Conservation (phyloP, 2,888 invertebrate genomes). For the Diarsia brunnea region DNA sequence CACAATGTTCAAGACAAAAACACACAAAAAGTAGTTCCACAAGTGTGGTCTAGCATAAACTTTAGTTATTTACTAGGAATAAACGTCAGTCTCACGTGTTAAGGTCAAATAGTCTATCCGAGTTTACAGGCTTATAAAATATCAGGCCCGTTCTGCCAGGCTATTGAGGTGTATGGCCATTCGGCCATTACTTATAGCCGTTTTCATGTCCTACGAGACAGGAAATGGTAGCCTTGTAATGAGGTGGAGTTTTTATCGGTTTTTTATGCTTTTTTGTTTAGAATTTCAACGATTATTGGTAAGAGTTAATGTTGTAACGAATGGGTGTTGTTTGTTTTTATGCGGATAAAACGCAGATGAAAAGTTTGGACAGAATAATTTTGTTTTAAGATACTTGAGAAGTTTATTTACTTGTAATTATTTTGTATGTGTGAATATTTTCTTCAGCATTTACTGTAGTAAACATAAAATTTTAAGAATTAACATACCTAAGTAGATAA, state of each 20-base stretch:
- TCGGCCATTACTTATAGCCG: conserved; percentile 53
- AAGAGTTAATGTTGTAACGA: not conserved
- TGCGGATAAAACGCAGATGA: not conserved
- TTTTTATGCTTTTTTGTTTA: conserved; percentile 21
- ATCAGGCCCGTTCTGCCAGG: conserved; percentile 48
- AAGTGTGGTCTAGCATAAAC: conserved; percentile 60
- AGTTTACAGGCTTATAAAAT: conserved; percentile 66
- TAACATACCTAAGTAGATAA: no score
- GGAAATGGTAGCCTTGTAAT: conserved; percentile 56
- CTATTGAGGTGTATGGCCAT: conserved; percentile 43
- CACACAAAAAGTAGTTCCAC: not conserved
- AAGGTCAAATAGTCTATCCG: conserved; percentile 67
- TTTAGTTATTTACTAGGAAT: conserved; percentile 59
- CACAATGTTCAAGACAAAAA: not conserved
- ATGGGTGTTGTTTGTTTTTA: not conserved
- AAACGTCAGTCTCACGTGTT: conserved; percentile 61
- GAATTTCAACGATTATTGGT: not conserved
- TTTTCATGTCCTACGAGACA: conserved; percentile 57
- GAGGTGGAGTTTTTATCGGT: conserved; percentile 28
- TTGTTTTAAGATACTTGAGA: not conserved
- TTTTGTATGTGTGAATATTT: not conserved
- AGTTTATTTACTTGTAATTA: not conserved
- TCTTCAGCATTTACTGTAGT: not conserved
- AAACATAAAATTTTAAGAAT: no score
- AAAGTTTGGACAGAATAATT: not conserved